Evolutionary conservation across 2,797 vertebrate species (phyloP).

Genomic region (Denticeps clupeoides): DNA sequence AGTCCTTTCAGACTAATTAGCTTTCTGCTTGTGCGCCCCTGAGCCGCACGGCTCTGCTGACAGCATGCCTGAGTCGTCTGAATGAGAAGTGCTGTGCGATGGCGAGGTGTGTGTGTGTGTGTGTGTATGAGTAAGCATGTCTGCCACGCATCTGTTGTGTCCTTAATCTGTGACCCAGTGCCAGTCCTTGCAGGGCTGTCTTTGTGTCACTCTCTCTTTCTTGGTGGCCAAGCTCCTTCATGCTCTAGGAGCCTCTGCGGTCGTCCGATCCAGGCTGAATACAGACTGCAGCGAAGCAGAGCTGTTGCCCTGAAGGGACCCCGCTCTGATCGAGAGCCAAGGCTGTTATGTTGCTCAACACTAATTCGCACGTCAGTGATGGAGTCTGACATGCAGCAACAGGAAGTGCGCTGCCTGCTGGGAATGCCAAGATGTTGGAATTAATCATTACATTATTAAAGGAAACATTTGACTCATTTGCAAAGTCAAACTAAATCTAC

Average conservation of each 20-base stretch:
- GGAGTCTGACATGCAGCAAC: background rate
- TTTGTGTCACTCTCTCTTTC: constrained; percentile 14
- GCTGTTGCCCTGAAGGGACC: background rate
- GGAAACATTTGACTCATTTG: too few relatives aligned
- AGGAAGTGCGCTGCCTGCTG: constrained; percentile 5
- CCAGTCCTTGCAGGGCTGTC: constrained; percentile 19
- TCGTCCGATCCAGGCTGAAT: constrained; percentile 11
- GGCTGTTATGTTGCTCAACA: constrained; percentile 11
- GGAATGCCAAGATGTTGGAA: too few relatives aligned
- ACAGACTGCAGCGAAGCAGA: background rate
- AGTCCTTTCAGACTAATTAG: constrained; percentile 36
- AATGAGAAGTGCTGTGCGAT: constrained; percentile 47
- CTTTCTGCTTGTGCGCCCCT: constrained; percentile 27
- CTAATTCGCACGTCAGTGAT: constrained; percentile 1
- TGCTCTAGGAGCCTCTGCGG: constrained; percentile 12
- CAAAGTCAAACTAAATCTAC: background rate
- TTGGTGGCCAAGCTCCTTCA: constrained; percentile 16
- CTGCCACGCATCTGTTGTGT: constrained; percentile 36
- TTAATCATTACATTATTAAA: too few relatives aligned
- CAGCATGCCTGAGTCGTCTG: constrained; percentile 21
- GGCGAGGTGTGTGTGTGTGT: constrained; percentile 17
- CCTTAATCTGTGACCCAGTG: constrained; percentile 30
- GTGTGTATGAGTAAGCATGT: constrained; percentile 36
- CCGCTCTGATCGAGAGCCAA: background rate
- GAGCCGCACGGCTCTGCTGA: constrained; percentile 25